phyloP scores from a whole-genome alignment of 2,113 vertebrate genomes.

The Scatophagus argus region DNA sequence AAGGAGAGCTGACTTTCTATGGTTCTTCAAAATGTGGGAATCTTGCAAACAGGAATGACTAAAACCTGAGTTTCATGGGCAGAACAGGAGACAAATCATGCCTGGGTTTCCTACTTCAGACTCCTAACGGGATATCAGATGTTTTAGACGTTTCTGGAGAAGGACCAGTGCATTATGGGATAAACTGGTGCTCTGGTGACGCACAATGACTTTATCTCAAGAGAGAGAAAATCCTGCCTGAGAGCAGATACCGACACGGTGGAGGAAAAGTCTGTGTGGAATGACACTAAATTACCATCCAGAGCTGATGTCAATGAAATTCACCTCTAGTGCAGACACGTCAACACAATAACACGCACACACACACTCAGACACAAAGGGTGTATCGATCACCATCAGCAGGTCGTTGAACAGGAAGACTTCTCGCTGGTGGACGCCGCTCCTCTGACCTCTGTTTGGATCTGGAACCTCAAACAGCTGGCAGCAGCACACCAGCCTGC shows the following conservation, averaged over 20 bases:
- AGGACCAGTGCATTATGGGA: slow-evolving; percentile 8
- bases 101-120: neutral
- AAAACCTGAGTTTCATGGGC: neutral
- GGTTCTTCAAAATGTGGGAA: neutral
- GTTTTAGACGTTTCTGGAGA: neutral
- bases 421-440: slow-evolving; percentile 94
- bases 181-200: neutral
- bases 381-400: slow-evolving; percentile 87
- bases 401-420: slow-evolving; percentile 99
- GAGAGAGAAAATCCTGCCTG: neutral
- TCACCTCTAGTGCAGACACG: neutral
- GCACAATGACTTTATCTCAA: slow-evolving; percentile 8
- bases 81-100: neutral
- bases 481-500: slow-evolving; percentile 95
- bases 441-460: slow-evolving; percentile 91
- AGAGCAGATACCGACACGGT: neutral
- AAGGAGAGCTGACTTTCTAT: neutral
- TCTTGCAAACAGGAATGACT: neutral
- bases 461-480: slow-evolving; percentile 97
- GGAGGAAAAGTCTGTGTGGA: no score
- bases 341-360: neutral
- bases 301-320: neutral
- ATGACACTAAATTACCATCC: neutral
- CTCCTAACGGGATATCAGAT: neutral
- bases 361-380: slow-evolving; percentile 22